Evolutionary conservation across 2,797 vertebrate species (phyloP).

Genomic region (Halcyon chelicuti): DNA sequence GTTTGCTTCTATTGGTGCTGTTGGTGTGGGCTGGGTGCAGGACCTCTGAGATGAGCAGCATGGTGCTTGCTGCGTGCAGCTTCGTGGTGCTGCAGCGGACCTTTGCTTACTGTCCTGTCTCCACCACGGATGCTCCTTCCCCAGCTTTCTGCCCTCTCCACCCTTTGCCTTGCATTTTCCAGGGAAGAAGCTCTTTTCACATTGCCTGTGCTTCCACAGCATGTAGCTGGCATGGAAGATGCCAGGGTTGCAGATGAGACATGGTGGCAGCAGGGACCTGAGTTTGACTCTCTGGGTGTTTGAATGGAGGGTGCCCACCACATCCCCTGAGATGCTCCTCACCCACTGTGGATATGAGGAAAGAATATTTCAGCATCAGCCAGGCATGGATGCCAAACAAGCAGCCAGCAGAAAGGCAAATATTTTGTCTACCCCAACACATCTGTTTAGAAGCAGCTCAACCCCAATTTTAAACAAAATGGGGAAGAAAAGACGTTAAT

Average conservation of each 20-base stretch:
- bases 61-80: not conserved
- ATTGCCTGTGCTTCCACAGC: not conserved
- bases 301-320: not conserved
- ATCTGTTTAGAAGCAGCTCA: constrained; percentile 62
- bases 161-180: not conserved
- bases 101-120: not conserved
- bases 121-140: not conserved
- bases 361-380: not conserved
- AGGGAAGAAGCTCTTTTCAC: not conserved
- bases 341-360: not conserved
- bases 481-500: constrained; percentile 33
- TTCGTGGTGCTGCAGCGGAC: fast-evolving
- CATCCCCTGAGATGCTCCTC: not conserved
- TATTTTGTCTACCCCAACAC: constrained; percentile 56
- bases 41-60: not conserved
- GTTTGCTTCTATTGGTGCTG: not conserved
- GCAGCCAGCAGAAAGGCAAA: constrained; percentile 37
- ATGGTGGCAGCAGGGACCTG: not conserved
- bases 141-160: fast-evolving
- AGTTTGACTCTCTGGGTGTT: not conserved
- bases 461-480: constrained; percentile 56
- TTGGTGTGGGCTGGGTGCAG: fast-evolving
- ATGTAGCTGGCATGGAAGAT: fast-evolving
- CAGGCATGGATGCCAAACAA: constrained; percentile 21
- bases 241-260: not conserved